Evolutionary conservation across 2,797 vertebrate species (phyloP).

Genomic region (Sebastolobus alascanus): DNA sequence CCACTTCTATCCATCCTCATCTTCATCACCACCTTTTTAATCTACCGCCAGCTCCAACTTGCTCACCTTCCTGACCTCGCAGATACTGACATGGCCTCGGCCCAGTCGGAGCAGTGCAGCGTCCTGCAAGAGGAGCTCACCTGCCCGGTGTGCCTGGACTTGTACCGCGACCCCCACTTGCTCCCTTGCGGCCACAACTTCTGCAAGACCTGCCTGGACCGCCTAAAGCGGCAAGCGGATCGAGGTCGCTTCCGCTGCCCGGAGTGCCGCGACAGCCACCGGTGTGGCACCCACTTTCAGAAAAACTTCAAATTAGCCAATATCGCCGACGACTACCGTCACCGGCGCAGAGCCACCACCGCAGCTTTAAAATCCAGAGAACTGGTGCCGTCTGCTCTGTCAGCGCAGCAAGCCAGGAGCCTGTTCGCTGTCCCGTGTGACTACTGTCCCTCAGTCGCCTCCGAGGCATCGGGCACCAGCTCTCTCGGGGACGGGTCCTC

Average conservation of each 20-base stretch:
- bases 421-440: constrained; percentile 67
- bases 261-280: constrained; percentile 81
- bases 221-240: constrained; percentile 67
- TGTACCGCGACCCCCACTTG: constrained; percentile 81
- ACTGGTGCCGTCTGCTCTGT: background rate
- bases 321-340: constrained; percentile 80
- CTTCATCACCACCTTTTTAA: too few relatives aligned
- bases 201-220: constrained; percentile 79
- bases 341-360: constrained; percentile 15
- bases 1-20: background rate
- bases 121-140: constrained; percentile 85
- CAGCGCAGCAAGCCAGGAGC: background rate
- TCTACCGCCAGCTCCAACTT: fast-evolving
- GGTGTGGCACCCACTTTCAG: constrained; percentile 61
- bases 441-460: constrained; percentile 66
- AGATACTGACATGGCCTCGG: constrained; percentile 72
- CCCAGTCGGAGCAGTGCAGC: constrained; percentile 64
- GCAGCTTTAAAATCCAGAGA: constrained; percentile 34
- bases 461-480: background rate
- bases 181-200: constrained; percentile 86
- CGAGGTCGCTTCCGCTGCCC: constrained; percentile 79
- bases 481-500: background rate
- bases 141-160: constrained; percentile 83
- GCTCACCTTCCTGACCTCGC: background rate
- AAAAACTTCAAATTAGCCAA: constrained; percentile 86